phyloP scores from a whole-genome alignment of 30 jellyfish, hydroid and myxozoan species.

The Hydractinia echinata region DNA sequence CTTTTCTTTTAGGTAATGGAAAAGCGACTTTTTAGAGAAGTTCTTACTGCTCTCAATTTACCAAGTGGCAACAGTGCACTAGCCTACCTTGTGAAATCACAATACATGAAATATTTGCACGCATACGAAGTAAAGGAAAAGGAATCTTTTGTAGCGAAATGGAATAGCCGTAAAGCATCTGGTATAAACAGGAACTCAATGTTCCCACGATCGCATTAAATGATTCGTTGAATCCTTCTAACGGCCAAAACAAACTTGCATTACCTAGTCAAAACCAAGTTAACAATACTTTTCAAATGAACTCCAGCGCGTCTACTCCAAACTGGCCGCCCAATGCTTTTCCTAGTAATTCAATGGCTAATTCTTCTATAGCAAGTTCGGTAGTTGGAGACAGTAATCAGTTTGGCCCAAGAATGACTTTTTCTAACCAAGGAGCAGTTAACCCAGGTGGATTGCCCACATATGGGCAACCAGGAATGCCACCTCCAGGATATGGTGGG shows the following conservation, averaged over 20 bases:
- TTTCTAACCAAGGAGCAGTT: neutral
- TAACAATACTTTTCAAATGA: slow-evolving; percentile 4
- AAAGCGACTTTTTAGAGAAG: slow-evolving; percentile 79
- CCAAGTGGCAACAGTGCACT: slow-evolving; percentile 65
- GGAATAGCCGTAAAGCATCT: slow-evolving; percentile 49
- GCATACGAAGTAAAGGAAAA: slow-evolving; percentile 77
- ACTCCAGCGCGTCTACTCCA: neutral
- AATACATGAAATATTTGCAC: slow-evolving; percentile 77
- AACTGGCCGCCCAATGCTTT: slow-evolving; percentile 4
- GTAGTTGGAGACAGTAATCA: neutral
- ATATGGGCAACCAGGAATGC: slow-evolving; percentile 36
- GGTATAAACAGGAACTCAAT: slow-evolving; percentile 5
- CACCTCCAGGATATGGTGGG: slow-evolving; percentile 26
- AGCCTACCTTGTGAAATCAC: slow-evolving; percentile 80
- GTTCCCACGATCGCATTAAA: slow-evolving; percentile 84
- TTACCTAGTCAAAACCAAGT: slow-evolving; percentile 1
- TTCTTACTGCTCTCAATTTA: slow-evolving; percentile 54
- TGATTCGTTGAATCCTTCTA: slow-evolving; percentile 81
- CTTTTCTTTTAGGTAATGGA: slow-evolving; percentile 65
- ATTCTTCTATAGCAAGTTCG: neutral
- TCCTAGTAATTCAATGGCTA: neutral
- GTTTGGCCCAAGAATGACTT: slow-evolving; percentile 29
- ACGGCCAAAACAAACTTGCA: neutral
- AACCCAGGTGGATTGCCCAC: neutral
- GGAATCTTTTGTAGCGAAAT: slow-evolving; percentile 58